Evolutionary conservation across 2,113 vertebrate genomes (phyloP).

Genomic region (Alouatta palliata): DNA sequence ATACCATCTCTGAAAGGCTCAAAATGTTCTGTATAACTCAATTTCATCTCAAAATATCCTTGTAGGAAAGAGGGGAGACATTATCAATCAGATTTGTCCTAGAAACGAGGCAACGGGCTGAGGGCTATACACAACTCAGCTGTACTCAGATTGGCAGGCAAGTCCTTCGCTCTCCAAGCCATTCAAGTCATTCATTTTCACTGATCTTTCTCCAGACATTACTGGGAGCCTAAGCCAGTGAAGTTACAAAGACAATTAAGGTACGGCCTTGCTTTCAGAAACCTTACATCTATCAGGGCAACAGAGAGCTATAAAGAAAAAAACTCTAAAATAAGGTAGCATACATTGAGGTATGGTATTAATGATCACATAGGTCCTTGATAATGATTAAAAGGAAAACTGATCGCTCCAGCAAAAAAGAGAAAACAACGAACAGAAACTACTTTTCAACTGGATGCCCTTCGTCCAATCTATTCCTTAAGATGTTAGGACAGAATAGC

Average conservation of each 20-base stretch:
- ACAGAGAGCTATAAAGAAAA: slow-evolving; percentile 2
- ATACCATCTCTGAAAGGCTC: slow-evolving; percentile 51
- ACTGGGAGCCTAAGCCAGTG: background rate
- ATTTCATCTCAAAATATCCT: slow-evolving; percentile 53
- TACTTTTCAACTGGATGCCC: background rate
- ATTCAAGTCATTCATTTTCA: background rate
- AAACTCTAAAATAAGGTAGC: background rate
- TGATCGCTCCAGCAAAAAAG: background rate
- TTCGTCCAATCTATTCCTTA: background rate
- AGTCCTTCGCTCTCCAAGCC: background rate
- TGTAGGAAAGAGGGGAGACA: slow-evolving; percentile 15
- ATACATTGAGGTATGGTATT: background rate
- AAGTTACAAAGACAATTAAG: slow-evolving; percentile 3
- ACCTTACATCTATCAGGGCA: background rate
- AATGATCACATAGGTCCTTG: background rate
- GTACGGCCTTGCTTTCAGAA: background rate
- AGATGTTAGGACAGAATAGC: background rate
- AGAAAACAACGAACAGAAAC: background rate
- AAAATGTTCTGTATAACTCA: slow-evolving; percentile 29
- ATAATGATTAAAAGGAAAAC: slow-evolving; percentile 9
- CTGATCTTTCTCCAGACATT: background rate
- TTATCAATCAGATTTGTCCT: slow-evolving; percentile 24
- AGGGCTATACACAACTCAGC: background rate
- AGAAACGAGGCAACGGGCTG: background rate
- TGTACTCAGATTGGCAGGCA: background rate